Conservation (phyloP, 2,888 invertebrate genomes). For the Drosophila bunnanda region DNA sequence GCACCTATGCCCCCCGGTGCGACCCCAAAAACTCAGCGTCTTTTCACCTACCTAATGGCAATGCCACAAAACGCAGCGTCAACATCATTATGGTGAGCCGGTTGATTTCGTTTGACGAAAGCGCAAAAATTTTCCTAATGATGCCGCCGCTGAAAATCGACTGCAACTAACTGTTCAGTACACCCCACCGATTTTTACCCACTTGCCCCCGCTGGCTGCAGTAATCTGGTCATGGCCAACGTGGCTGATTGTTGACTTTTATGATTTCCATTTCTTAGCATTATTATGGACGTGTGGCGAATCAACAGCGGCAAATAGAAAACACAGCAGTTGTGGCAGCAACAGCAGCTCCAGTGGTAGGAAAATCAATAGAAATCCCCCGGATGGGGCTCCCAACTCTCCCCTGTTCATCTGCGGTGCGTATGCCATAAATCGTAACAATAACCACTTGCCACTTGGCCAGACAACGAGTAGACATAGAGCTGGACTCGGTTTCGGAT, state of each 20-base stretch:
- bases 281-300: conserved; percentile 73
- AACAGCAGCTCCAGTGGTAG: conserved; percentile 18
- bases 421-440: conserved; percentile 79
- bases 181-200: conserved; percentile 13
- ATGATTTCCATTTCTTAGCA: conserved; percentile 77
- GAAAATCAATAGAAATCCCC: conserved; percentile 74
- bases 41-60: conserved; percentile 60
- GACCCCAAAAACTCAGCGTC: conserved; percentile 54
- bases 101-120: conserved; percentile 60
- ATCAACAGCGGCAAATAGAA: conserved; percentile 71
- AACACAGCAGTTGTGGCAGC: conserved; percentile 44
- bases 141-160: conserved; percentile 62
- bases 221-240: conserved; percentile 62
- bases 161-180: conserved; percentile 54
- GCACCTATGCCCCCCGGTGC: conserved; percentile 5
- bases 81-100: conserved; percentile 48
- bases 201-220: conserved; percentile 29
- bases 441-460: conserved; percentile 70
- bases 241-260: conserved; percentile 71
- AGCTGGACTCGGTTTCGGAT: conserved; percentile 37
- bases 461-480: conserved; percentile 65
- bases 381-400: conserved; percentile 34
- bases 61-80: conserved; percentile 60
- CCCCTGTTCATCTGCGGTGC: conserved; percentile 67
- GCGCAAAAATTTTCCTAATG: conserved; percentile 76